Percentiles rank a stretch among this genome's conserved stretches.
These are phyloP conservation scores for Crambe crambe DNA, from an alignment of 37 sponge, comb jelly and placozoan genomes.

Conservation along the genomic window DNA sequence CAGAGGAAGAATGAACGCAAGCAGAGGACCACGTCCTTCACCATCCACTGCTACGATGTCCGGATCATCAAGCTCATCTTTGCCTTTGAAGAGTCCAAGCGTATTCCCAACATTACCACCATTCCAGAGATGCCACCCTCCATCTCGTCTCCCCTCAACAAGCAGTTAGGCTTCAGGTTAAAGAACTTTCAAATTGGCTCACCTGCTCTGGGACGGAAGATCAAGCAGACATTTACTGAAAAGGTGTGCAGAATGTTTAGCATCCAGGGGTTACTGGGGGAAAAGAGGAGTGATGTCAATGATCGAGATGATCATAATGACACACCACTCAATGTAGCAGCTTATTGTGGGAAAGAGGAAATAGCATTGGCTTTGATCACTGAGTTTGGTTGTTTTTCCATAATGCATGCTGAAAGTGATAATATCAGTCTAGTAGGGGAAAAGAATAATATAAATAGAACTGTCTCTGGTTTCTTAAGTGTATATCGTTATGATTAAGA, in stretches of 20 bases:
- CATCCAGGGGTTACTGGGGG: too few relatives aligned
- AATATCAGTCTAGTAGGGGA: too few relatives aligned
- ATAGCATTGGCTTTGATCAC: too few relatives aligned
- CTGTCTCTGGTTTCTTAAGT: too few relatives aligned
- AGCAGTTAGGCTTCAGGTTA: neutral
- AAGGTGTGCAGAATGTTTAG: too few relatives aligned
- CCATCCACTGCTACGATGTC: conserved; percentile 52
- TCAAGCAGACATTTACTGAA: neutral
- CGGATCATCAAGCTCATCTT: conserved; percentile 52
- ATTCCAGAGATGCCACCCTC: neutral
- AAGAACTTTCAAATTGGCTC: neutral
- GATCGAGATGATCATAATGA: too few relatives aligned
- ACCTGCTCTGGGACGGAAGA: neutral
- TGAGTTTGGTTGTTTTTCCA: too few relatives aligned
- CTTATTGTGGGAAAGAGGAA: too few relatives aligned
- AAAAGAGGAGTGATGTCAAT: neutral
- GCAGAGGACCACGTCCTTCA: conserved; percentile 17
- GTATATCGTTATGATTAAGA: too few relatives aligned
- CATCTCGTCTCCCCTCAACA: neutral
- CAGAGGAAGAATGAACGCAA: conserved; percentile 10
- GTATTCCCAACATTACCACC: neutral
- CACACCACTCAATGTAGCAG: too few relatives aligned
- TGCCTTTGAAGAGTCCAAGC: neutral
- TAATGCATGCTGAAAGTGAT: too few relatives aligned
- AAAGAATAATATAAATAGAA: too few relatives aligned